Conservation (phyloP, 2,113 vertebrate genomes). For the Grammomys dolichurus region DNA sequence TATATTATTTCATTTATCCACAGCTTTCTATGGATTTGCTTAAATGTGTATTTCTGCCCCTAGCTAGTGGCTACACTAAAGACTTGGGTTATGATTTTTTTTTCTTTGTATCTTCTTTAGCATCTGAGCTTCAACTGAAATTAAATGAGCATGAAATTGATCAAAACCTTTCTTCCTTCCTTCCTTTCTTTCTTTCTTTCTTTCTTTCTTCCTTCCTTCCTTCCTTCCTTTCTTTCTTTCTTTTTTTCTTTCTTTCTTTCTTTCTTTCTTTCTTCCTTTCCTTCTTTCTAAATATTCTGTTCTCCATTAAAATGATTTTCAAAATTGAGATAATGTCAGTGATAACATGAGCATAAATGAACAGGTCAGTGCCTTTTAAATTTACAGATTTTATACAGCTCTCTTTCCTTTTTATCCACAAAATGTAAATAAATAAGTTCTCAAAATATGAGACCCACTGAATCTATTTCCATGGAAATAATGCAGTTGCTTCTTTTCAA, state of each 20-base stretch:
- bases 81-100: neutral
- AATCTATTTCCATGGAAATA: conserved; percentile 10
- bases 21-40: neutral
- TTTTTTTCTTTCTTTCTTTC: neutral
- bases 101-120: neutral
- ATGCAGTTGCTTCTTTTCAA: neutral
- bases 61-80: neutral
- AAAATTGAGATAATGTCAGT: neutral
- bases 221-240: neutral
- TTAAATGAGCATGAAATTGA: neutral
- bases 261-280: neutral
- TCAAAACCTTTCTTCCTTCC: neutral
- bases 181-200: neutral
- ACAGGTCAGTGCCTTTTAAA: neutral
- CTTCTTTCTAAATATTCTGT: neutral
- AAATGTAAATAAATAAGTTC: neutral
- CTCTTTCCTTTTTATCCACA: neutral
- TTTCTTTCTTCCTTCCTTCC: neutral
- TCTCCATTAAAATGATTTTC: neutral
- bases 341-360: neutral
- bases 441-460: neutral
- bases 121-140: neutral
- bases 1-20: neutral
- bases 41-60: neutral
- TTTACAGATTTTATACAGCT: neutral